Base-by-base conservation (phyloP, 2,113 vertebrate species). In the Piliocolobus tephrosceles region DNA sequence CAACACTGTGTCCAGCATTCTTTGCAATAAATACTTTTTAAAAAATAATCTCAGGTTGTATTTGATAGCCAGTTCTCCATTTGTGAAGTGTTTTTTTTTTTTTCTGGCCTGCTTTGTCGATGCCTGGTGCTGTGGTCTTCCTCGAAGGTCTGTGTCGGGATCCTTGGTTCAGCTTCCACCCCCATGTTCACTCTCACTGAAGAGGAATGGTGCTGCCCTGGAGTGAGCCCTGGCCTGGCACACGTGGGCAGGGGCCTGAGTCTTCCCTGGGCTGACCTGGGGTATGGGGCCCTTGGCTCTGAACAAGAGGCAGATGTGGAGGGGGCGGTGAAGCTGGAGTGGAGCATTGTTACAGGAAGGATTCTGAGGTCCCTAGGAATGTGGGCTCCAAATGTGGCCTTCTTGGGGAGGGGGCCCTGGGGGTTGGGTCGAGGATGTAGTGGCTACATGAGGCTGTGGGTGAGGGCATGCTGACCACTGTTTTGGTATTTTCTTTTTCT, bases 11-110 rank as follows among this genome's bases (percentile, higher is more conserved):
- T 93, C 89, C 82, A 87, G 75, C 61, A 87, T 84, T 93, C 90
- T 95, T 89, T 91, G 97, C 97, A 97, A 98, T 98, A 98, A 97
- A 98, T 79, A 57, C 40, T 93, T 81, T 50, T 68, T 14, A 1
- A 32, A 55, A 64, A 35, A 52, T 43, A 61, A 8, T 35, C 58
- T 78, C 23, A 89, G 57, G 7, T 89, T 43, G 40, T 81, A 32
- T 70, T 64, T 55, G 52, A 18, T 35, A 82, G 52, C 75, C 22
- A 35, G 23, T 47, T 50, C 13, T 81, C 92, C 66, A 23, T 27
- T 27, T 47, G 25, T 76, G 79, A 55, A 43, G 47, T 22, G 7
- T 55, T n/a, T 57, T 55, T 52, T n/a, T 57, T 55, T 52, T 55
- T 95, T 79, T 81, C 82, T 16, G 4, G 50, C 66, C 13, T 8